A percentile compares a stretch with the other conserved stretches of the same genome.
Conservation (phyloP, 2,113 vertebrate genomes). For the Eretmochelys imbricata region DNA sequence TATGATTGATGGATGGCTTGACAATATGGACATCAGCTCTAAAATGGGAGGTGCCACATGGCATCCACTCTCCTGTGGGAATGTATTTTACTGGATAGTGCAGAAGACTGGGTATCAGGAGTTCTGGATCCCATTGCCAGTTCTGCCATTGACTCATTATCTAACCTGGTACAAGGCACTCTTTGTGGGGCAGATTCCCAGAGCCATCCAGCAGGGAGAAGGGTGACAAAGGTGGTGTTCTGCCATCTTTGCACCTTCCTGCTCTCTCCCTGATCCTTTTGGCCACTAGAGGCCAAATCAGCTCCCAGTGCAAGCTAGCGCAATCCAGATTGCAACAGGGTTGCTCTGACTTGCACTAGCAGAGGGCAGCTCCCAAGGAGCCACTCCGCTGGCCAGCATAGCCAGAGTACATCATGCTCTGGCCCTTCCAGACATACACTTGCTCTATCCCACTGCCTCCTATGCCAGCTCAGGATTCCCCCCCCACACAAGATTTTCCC, state of each 20-base stretch:
- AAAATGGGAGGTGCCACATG: background rate
- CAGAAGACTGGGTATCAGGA: background rate
- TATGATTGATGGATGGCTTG: background rate
- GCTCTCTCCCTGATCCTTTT: fast-evolving
- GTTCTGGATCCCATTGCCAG: fast-evolving
- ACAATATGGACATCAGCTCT: fast-evolving
- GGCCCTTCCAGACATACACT: fast-evolving
- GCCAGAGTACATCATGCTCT: background rate
- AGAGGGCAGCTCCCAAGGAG: fast-evolving
- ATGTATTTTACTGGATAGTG: background rate
- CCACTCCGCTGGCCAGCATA: fast-evolving
- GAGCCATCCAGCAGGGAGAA: background rate
- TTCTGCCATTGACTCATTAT: background rate
- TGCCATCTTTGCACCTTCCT: background rate
- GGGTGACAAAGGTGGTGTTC: background rate
- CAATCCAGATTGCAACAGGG: background rate
- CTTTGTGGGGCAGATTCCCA: fast-evolving
- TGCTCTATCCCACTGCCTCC: background rate
- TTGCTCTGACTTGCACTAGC: background rate
- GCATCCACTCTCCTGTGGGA: background rate
- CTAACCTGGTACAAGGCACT: fast-evolving
- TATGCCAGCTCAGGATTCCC: background rate
- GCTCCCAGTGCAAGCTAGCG: fast-evolving
- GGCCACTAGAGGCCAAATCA: fast-evolving
- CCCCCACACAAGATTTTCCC: background rate